Percentiles rank a stretch among this genome's conserved stretches.
phyloP scores from a whole-genome alignment of 2,113 vertebrate species.

The Salvelinus sp. region DNA sequence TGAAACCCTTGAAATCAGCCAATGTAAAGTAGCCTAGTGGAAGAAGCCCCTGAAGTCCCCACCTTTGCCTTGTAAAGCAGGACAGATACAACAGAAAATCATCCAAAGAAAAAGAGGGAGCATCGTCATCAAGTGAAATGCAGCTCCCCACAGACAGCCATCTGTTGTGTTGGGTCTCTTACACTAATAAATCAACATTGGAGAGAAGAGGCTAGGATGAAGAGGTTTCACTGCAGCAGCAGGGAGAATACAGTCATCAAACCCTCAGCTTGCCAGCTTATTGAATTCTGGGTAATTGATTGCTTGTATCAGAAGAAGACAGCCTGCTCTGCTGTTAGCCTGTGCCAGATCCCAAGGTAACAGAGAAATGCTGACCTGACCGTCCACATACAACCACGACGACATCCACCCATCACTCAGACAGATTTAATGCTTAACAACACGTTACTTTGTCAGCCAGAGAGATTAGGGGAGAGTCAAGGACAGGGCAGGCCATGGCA shows the following conservation, averaged over 20 bases:
- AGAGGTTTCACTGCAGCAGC: too few species aligned
- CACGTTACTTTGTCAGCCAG: constrained; percentile 33
- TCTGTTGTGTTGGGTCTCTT: background rate
- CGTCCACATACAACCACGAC: constrained; percentile 11
- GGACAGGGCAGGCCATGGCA: background rate
- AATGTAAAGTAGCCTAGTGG: background rate
- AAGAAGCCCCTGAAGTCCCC: background rate
- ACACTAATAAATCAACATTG: background rate
- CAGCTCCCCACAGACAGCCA: background rate
- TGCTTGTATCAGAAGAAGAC: too few species aligned
- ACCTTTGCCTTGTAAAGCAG: background rate
- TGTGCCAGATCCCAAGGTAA: too few species aligned
- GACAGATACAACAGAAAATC: background rate
- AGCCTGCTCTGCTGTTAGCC: too few species aligned
- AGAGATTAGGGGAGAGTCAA: constrained; percentile 44
- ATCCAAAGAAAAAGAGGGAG: background rate
- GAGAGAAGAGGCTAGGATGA: too few species aligned
- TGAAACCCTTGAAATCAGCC: background rate
- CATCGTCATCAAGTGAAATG: background rate
- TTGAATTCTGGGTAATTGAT: too few species aligned
- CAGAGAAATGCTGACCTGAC: constrained; percentile 41
- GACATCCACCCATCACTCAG: constrained; percentile 31
- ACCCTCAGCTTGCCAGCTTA: too few species aligned
- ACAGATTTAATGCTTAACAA: constrained; percentile 51
- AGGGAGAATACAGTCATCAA: too few species aligned